A percentile compares a stretch with the other conserved stretches of the same genome.
Conservation (phyloP, 2,113 vertebrate genomes). For the Polypterus bichir region DNA sequence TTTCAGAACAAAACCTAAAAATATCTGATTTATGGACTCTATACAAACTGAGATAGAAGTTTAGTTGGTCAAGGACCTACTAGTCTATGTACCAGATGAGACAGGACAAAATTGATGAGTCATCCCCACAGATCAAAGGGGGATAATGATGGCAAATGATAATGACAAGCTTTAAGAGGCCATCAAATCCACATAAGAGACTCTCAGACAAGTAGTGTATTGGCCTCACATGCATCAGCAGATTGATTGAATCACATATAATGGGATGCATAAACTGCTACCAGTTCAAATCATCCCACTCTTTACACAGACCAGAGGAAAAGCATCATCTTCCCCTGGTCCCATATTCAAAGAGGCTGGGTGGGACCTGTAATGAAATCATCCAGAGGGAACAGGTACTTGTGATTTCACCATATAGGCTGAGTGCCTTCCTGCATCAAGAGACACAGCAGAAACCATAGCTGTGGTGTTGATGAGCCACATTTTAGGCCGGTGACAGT, state of each 20-base stretch:
- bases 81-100: background rate
- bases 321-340: conserved; percentile 12
- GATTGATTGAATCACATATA: background rate
- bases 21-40: background rate
- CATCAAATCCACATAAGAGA: background rate
- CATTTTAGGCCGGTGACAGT: conserved; percentile 5
- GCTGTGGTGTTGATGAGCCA: conserved; percentile 12
- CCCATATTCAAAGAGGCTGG: conserved; percentile 9
- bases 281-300: conserved; percentile 9
- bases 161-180: background rate
- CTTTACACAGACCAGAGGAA: conserved; percentile 7
- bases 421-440: conserved; percentile 12
- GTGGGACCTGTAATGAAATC: background rate
- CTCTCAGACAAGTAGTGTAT: conserved; percentile 3
- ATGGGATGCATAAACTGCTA: conserved; percentile 11
- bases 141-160: background rate
- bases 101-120: background rate
- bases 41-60: background rate
- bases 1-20: background rate
- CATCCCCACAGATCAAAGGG: background rate
- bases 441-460: conserved; percentile 11
- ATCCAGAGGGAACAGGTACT: conserved; percentile 10
- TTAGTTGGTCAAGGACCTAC: background rate
- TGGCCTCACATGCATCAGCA: conserved; percentile 10
- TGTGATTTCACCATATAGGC: conserved; percentile 14